Conservation (phyloP, 2,113 vertebrate genomes). For the Globicephala melas region DNA sequence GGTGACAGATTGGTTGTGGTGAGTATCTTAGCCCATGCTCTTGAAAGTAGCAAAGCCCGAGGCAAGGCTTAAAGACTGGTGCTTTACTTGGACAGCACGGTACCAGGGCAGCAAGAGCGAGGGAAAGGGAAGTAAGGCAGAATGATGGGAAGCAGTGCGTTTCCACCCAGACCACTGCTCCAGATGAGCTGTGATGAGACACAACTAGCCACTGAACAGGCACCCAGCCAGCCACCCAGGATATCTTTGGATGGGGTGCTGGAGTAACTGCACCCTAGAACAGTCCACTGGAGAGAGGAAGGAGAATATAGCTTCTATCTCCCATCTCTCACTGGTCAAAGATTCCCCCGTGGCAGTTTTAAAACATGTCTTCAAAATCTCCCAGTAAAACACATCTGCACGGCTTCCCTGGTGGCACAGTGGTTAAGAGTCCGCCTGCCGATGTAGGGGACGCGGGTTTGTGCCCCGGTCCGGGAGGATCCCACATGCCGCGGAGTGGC, state of each 20-base stretch:
- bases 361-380: neutral
- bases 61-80: neutral
- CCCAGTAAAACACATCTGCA: neutral
- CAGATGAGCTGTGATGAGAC: neutral
- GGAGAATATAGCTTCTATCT: too few species aligned
- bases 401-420: too few species aligned
- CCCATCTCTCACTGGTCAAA: neutral
- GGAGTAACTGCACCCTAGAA: neutral
- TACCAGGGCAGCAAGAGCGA: neutral
- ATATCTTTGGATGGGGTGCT: neutral
- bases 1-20: neutral
- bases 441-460: too few species aligned
- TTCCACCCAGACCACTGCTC: neutral
- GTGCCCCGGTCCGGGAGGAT: too few species aligned
- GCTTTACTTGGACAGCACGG: accelerated
- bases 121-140: neutral
- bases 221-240: neutral
- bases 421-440: too few species aligned
- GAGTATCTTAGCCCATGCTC: neutral
- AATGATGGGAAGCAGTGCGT: accelerated
- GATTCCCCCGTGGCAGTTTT: neutral
- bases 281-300: neutral
- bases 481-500: too few species aligned
- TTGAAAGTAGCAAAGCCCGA: neutral
- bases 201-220: neutral